phyloP scores from a whole-genome alignment of 2,888 invertebrate species.

The Chymomyza caudatula region DNA sequence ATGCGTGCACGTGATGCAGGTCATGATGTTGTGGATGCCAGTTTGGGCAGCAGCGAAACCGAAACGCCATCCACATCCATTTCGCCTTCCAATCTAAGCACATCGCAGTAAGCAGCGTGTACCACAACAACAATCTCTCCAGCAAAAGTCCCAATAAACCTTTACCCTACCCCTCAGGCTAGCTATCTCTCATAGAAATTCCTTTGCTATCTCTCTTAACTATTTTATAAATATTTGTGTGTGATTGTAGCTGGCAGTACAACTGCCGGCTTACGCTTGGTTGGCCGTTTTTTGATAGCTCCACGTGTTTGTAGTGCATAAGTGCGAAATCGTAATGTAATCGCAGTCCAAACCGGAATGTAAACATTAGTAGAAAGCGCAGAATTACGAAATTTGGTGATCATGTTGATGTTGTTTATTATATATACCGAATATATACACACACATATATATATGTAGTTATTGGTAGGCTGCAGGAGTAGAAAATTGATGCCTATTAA shows the following conservation, averaged over 20 bases:
- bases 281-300: background rate
- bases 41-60: constrained; percentile 44
- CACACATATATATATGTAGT: constrained; percentile 12
- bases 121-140: constrained; percentile 22
- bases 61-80: constrained; percentile 54
- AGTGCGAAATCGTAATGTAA: background rate
- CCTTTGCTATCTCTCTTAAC: constrained; percentile 45
- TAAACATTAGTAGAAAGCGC: no score
- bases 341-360: no score
- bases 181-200: constrained; percentile 17
- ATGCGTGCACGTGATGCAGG: constrained; percentile 36
- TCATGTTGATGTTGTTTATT: constrained; percentile 47
- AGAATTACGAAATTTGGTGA: no score
- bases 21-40: constrained; percentile 41
- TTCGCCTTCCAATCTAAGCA: constrained; percentile 61
- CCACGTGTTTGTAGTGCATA: background rate
- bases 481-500: no score
- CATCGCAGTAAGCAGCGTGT: constrained; percentile 48
- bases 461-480: no score
- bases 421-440: background rate
- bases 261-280: constrained; percentile 2
- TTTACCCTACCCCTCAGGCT: constrained; percentile 22
- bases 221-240: constrained; percentile 42
- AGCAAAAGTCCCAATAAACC: background rate
- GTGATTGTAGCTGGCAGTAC: constrained; percentile 41